Percentiles rank a stretch among this genome's conserved stretches.
Evolutionary conservation across 2,888 invertebrate genomes (phyloP).

Genomic region (Drosophila lutescens): DNA sequence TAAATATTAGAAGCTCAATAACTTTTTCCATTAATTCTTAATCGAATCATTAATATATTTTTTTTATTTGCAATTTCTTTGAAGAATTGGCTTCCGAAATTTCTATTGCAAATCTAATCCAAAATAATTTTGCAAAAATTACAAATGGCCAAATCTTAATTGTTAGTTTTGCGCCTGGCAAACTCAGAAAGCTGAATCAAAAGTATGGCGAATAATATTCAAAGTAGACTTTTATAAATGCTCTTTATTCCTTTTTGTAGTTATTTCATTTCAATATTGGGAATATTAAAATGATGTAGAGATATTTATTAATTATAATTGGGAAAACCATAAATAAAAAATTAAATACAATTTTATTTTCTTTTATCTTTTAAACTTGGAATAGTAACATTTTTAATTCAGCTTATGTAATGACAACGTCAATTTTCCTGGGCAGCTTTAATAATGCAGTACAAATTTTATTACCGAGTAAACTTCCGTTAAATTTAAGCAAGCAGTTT

Average conservation of each 20-base stretch:
- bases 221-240: constrained; percentile 1
- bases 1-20: constrained; percentile 15
- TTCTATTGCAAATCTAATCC: constrained; percentile 11
- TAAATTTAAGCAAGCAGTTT: background rate
- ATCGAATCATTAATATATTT: constrained; percentile 21
- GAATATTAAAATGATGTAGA: no score
- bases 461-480: background rate
- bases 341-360: no score
- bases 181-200: constrained; percentile 18
- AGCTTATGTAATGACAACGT: no score
- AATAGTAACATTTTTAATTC: no score
- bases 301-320: no score
- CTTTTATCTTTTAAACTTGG: background rate
- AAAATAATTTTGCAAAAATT: constrained; percentile 3
- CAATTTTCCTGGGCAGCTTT: background rate
- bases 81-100: constrained; percentile 17
- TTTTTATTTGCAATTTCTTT: constrained; percentile 20
- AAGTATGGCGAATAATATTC: background rate
- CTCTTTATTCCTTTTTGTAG: background rate
- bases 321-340: no score
- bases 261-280: no score
- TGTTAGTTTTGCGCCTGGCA: constrained; percentile 31
- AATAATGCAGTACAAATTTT: background rate
- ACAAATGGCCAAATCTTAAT: constrained; percentile 46
- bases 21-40: constrained; percentile 5